Evolutionary conservation across 2,797 vertebrate genomes (phyloP), one percentile per base, ranked within the genome.

Genomic region (Parotocinclus haroldoi): DNA sequence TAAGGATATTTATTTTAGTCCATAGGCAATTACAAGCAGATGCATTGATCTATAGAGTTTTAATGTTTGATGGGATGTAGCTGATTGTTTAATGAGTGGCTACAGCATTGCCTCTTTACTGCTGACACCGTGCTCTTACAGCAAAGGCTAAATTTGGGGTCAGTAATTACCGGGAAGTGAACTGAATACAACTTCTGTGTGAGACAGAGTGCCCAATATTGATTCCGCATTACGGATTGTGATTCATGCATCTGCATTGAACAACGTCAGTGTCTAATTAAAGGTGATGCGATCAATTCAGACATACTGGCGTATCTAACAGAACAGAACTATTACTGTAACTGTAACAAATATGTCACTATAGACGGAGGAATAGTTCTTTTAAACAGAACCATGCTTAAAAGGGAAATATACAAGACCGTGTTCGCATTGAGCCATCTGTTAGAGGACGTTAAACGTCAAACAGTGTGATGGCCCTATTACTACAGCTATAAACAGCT

Each of bases 31-130:
- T 71, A 56, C 39, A 57, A 53, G 11, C 54, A 53, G 56, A 59
- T 12, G 51, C 19, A 62, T 58, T 53, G 37, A 8, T 63, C 40
- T 54, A 37, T 80, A 81, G 79, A 69, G 69, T 83, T 71, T 89
- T 78, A 85, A 87, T 87, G 73, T 87, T 89, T 89, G 81, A 90
- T 89, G 86, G 86, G 27, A 27, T 2, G 2, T 27, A 27, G 5
- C 65, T 75, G 78, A 86, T 89, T 82, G 76, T 83, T 85, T 83
- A 87, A 83, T 81, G 82, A 79, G 77, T 66, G 56, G 74, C 76
- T 72, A 80, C 57, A 68, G 63, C 63, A 67, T 7, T 61, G 79
- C 64, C 74, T 75, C 68, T 70, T 72, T 82, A 74, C 60, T 80
- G 79, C 78, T 80, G 69, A 80, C 38, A 19, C 49, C 49, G 13